Evolutionary conservation across 2,888 invertebrate genomes (phyloP), one percentile per base, ranked within the genome.

Genomic region (Trachelus tabidus): DNA sequence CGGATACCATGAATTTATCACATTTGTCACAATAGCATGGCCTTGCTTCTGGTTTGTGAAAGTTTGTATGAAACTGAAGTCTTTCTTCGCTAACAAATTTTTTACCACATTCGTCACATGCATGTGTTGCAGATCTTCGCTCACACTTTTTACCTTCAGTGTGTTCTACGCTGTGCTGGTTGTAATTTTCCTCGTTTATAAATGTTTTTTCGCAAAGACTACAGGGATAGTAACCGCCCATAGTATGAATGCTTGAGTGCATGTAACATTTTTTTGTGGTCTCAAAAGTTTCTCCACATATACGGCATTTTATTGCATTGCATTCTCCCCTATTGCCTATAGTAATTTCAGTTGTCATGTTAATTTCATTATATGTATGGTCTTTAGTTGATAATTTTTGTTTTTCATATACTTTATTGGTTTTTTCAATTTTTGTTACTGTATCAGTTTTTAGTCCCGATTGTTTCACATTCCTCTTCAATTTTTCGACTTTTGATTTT

Each of bases 41-140:
- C 23, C 31, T 79, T 12, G 34, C 77, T 12, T 73, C 40, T 23
- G 78, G 34, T 56, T 78, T 76, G 69, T 84, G 84, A 33, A 80
- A 77, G 23, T 78, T 77, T 75, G 73, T 34, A 37, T 84, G 84
- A 77, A 84, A 84, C 31, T 76, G 68, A 30, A 84, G 79, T 40
- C 83, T 80, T 35, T 75, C 79, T 73, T 81, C 78, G 12, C 82
- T 77, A 40, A 79, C 78, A 73, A 82, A 83, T 73, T 77, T 80
- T 73, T 81, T 83, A 6, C 79, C 79, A 73, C 84, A 84, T 56
- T 79, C 78, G 11, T 56, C 30, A 68, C 84, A 83, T 30, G 68
- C 75, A n/a, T 79, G 30, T 23, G 31, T 75, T 11, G 75, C 75
- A 12, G 35, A 23, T 75, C 76, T 78, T 77, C 75, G 69, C 68